A percentile compares a stretch with the other conserved stretches of the same genome.
These are phyloP conservation scores for Colletes gigas DNA, from an alignment of 1,140 invertebrate genomes.

Conservation along the genomic window DNA sequence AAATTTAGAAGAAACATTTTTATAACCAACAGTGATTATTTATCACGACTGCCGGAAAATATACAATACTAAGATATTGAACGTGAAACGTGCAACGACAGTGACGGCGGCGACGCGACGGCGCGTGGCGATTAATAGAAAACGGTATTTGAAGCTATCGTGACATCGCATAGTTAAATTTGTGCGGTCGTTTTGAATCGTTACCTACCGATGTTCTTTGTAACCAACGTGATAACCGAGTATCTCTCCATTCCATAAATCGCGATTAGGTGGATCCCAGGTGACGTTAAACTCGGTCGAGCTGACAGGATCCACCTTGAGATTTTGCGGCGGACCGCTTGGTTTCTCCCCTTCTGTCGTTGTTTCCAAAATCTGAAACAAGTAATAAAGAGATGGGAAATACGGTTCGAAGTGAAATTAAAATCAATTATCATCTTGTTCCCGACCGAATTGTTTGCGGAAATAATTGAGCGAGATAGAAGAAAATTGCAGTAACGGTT, in stretches of 20 bases:
- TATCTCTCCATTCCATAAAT: conserved; percentile 95
- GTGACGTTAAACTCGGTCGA: conserved; percentile 93
- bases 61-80: no score
- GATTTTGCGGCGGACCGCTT: conserved; percentile 91
- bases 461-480: not conserved
- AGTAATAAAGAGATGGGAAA: not conserved
- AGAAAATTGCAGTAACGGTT: conserved; percentile 13
- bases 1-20: no score
- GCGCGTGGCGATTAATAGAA: no score
- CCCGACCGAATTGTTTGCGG: no score
- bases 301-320: conserved; percentile 92
- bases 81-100: no score
- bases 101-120: no score
- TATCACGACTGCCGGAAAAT: no score
- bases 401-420: no score
- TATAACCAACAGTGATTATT: no score
- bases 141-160: no score
- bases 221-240: conserved; percentile 97
- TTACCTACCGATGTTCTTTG: conserved; percentile 83
- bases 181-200: conserved; percentile 24
- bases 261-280: conserved; percentile 93
- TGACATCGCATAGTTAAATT: conserved; percentile 21
- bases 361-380: conserved; percentile 83
- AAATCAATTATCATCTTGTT: no score
- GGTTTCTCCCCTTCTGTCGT: conserved; percentile 83